Evolutionary conservation across 1,140 invertebrate genomes (phyloP).

Genomic region (Latrodectus geometricus): DNA sequence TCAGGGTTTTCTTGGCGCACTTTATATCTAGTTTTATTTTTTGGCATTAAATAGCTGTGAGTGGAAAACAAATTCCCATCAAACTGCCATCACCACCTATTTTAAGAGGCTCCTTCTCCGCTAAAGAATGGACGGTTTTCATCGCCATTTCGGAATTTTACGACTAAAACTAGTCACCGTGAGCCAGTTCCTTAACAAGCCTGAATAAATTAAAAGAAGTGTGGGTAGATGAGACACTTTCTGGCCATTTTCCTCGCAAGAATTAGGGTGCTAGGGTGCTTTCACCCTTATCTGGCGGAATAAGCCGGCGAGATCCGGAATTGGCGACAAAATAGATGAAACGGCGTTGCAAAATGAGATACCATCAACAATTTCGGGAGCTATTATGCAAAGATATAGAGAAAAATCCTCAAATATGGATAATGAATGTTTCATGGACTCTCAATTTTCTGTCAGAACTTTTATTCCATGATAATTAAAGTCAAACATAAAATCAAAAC

Average conservation of each 20-base stretch:
- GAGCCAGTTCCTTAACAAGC: not conserved
- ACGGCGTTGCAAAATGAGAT: too few species aligned
- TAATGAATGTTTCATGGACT: too few species aligned
- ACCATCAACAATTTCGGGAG: too few species aligned
- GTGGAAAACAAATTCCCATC: not conserved
- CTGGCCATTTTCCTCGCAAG: not conserved
- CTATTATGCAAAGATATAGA: too few species aligned
- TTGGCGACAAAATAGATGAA: not conserved
- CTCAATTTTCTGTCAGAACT: too few species aligned
- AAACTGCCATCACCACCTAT: not conserved
- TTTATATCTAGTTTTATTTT: not conserved
- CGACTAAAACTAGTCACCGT: too few species aligned
- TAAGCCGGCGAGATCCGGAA: not conserved
- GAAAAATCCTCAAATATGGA: too few species aligned
- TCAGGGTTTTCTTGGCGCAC: not conserved
- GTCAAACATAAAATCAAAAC: too few species aligned
- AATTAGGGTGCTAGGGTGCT: not conserved
- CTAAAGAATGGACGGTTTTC: too few species aligned
- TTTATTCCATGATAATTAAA: too few species aligned
- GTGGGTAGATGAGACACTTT: not conserved
- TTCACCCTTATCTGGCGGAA: not conserved
- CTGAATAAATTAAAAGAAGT: not conserved
- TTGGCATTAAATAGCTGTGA: not conserved
- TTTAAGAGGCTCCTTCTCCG: not conserved
- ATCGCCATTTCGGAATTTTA: too few species aligned